A percentile compares a stretch with the other conserved stretches of the same genome.
phyloP scores from a whole-genome alignment of 2,797 vertebrate genomes.

The Lemur catta region DNA sequence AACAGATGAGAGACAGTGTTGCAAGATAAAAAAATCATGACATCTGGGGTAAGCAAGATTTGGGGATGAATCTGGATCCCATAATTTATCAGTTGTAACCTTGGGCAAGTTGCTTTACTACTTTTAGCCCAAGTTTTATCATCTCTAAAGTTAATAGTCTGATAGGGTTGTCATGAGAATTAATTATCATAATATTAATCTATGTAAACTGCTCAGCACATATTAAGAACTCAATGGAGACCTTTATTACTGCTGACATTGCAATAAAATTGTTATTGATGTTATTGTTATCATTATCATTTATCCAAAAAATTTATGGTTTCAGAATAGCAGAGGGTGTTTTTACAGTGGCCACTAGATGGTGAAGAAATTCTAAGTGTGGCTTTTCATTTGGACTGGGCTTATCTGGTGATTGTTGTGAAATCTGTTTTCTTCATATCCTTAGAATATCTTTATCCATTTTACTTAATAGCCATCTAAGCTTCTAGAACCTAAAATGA shows the following conservation, averaged over 20 bases:
- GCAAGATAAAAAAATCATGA: not conserved
- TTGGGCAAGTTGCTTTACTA: not conserved
- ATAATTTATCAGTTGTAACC: not conserved
- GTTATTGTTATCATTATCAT: not conserved
- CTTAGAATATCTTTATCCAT: not conserved
- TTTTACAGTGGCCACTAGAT: not conserved
- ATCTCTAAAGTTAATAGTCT: not conserved
- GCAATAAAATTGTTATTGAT: not conserved
- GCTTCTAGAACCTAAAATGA: not conserved
- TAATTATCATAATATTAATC: not conserved
- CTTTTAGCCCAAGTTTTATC: not conserved
- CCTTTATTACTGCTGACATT: not conserved
- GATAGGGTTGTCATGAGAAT: not conserved
- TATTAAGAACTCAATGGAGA: not conserved
- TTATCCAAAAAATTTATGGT: not conserved
- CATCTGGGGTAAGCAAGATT: not conserved
- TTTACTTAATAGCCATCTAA: not conserved
- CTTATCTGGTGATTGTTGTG: not conserved
- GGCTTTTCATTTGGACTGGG: not conserved
- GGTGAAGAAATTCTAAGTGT: not conserved
- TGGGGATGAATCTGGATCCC: not conserved
- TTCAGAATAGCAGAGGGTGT: not conserved
- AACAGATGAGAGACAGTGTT: not conserved
- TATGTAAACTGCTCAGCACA: not conserved
- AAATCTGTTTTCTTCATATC: not conserved